A percentile compares a stretch with the other conserved stretches of the same genome.
Evolutionary conservation across 1,140 invertebrate species (phyloP).

Genomic region (Listronotus oregonensis): DNA sequence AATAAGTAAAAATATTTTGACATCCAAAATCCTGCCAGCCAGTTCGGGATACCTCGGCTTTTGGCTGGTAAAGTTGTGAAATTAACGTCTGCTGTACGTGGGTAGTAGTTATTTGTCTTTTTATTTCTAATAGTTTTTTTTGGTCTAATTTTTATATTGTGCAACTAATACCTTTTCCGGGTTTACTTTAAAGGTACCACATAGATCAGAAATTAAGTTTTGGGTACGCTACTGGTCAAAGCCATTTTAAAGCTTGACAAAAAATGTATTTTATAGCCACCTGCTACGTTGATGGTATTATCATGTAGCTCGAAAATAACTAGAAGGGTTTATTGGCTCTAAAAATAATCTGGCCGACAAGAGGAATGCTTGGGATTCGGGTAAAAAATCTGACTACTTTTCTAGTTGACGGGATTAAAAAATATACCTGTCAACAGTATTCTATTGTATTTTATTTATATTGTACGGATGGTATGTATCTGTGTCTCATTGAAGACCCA

Average conservation of each 20-base stretch:
- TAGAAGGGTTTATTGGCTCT: conserved; percentile 11
- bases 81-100: too few species aligned
- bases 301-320: conserved; percentile 18
- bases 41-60: too few species aligned
- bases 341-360: conserved; percentile 12
- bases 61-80: too few species aligned
- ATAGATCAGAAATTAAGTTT: too few species aligned
- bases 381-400: conserved; percentile 7
- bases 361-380: neutral
- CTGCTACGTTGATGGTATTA: conserved; percentile 22
- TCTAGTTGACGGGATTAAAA: conserved; percentile 8
- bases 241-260: conserved; percentile 12
- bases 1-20: too few species aligned
- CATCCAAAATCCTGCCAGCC: too few species aligned
- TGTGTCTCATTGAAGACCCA: neutral
- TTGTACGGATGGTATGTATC: neutral
- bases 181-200: too few species aligned
- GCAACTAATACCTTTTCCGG: too few species aligned
- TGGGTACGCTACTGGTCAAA: conserved; percentile 1
- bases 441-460: conserved; percentile 11
- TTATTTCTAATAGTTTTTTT: too few species aligned
- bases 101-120: too few species aligned
- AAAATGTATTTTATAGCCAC: conserved; percentile 22
- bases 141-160: too few species aligned
- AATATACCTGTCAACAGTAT: conserved; percentile 26